Conservation (phyloP, 30 jellyfish, hydroid and myxozoan species). For the Hydractinia echinata region DNA sequence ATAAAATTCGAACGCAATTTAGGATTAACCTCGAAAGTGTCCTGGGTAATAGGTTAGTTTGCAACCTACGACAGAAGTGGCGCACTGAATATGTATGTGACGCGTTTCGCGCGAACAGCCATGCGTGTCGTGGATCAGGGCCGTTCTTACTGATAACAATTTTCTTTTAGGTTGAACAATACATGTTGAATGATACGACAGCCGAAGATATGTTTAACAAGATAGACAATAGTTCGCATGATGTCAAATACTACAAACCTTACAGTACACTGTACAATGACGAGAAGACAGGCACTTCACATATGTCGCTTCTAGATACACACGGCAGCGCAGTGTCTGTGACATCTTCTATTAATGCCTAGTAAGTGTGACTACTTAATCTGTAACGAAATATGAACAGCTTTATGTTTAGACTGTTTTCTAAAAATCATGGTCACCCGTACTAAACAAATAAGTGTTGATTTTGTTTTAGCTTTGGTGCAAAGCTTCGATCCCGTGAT, state of each 20-base stretch:
- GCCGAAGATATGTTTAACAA: conserved; percentile 66
- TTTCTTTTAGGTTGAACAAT: conserved; percentile 64
- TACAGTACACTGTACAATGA: conserved; percentile 64
- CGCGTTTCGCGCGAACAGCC: too few relatives aligned
- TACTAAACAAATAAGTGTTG: background rate
- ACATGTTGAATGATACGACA: conserved; percentile 81
- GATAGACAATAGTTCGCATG: conserved; percentile 76
- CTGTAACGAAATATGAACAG: background rate
- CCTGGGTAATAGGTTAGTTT: too few relatives aligned
- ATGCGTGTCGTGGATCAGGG: background rate
- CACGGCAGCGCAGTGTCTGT: conserved; percentile 96
- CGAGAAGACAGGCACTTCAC: conserved; percentile 95
- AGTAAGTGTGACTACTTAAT: conserved; percentile 49
- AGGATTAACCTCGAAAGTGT: too few relatives aligned
- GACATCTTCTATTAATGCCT: conserved; percentile 99
- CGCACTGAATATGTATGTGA: too few relatives aligned
- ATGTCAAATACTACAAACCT: conserved; percentile 93
- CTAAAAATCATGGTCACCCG: background rate
- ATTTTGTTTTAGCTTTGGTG: conserved; percentile 76
- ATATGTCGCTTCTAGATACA: conserved; percentile 90
- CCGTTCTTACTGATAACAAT: background rate
- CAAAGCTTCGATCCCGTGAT: conserved; percentile 87
- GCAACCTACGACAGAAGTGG: too few relatives aligned
- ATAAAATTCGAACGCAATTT: too few relatives aligned
- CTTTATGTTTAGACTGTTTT: background rate